A percentile compares a stretch with the other conserved stretches of the same genome.
Evolutionary conservation across 2,113 vertebrate species (phyloP).

Genomic region (Piprites chloris): DNA sequence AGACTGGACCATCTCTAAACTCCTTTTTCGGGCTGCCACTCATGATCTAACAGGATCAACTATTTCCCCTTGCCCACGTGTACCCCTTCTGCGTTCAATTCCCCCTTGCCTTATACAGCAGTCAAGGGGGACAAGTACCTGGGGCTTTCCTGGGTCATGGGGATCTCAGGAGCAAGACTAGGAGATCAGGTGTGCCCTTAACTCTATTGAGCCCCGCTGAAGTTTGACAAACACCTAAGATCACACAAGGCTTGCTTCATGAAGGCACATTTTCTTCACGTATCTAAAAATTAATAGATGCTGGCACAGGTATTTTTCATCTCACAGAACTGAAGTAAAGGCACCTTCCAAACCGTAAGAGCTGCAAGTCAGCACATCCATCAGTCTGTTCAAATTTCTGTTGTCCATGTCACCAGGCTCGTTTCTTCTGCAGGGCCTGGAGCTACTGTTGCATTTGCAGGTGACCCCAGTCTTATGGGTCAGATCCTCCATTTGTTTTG

Average conservation of each 20-base stretch:
- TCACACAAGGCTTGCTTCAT: neutral
- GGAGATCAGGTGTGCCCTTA: neutral
- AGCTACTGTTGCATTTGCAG: neutral
- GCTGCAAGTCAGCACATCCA: accelerated
- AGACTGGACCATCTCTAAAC: neutral
- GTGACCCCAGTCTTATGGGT: neutral
- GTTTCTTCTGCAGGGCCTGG: neutral
- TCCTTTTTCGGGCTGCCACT: neutral
- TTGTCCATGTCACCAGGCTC: neutral
- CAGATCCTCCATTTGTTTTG: neutral
- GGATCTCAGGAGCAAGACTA: neutral
- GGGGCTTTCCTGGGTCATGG: neutral
- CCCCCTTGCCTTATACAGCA: neutral
- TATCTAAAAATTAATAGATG: neutral
- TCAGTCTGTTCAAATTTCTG: neutral
- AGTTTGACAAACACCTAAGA: neutral
- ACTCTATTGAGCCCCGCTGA: neutral
- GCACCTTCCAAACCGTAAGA: neutral
- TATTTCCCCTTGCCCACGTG: accelerated
- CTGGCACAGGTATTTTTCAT: neutral
- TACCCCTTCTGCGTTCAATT: accelerated
- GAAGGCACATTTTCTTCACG: neutral
- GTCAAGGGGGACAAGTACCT: neutral
- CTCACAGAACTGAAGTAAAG: neutral
- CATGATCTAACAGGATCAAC: accelerated